Conservation (phyloP, 2,797 vertebrate genomes). For the Vultur gryphus region DNA sequence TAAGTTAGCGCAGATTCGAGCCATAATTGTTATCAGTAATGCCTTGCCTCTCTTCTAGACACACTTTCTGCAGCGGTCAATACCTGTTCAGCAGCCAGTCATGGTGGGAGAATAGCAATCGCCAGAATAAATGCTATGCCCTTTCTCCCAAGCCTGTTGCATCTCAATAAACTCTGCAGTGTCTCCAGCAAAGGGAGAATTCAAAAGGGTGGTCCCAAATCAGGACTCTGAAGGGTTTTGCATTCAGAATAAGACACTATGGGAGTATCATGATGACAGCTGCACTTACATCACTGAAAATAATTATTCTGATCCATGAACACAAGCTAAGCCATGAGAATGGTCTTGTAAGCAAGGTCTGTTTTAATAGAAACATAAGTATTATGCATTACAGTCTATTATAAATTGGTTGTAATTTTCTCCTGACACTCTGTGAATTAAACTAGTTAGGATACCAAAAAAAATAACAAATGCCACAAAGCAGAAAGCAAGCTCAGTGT, state of each 20-base stretch:
- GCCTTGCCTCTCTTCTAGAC: background rate
- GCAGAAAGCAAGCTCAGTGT: conserved; percentile 78
- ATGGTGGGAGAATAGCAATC: conserved; percentile 32
- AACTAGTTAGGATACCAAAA: conserved; percentile 77
- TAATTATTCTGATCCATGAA: conserved; percentile 66
- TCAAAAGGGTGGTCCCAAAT: conserved; percentile 53
- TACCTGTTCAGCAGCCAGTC: conserved; percentile 47
- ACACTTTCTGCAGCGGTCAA: conserved; percentile 6
- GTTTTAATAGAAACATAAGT: conserved; percentile 74
- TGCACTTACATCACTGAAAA: conserved; percentile 63
- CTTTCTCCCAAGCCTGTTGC: conserved; percentile 51
- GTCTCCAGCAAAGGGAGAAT: conserved; percentile 11
- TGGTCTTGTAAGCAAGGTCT: conserved; percentile 65
- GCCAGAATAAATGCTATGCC: conserved; percentile 2
- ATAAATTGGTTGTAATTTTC: conserved; percentile 80
- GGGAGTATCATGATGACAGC: conserved; percentile 59
- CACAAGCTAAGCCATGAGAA: conserved; percentile 61
- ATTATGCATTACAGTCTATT: conserved; percentile 71
- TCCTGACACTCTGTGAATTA: conserved; percentile 79
- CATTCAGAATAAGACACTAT: conserved; percentile 57
- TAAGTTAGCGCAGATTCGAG: background rate
- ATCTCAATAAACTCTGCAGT: conserved; percentile 19
- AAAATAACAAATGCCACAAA: conserved; percentile 75
- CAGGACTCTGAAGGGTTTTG: conserved; percentile 36
- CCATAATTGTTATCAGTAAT: background rate